These are phyloP conservation scores for Synergus itoensis DNA, from an alignment of 2,888 invertebrate species.

Conservation along the genomic window DNA sequence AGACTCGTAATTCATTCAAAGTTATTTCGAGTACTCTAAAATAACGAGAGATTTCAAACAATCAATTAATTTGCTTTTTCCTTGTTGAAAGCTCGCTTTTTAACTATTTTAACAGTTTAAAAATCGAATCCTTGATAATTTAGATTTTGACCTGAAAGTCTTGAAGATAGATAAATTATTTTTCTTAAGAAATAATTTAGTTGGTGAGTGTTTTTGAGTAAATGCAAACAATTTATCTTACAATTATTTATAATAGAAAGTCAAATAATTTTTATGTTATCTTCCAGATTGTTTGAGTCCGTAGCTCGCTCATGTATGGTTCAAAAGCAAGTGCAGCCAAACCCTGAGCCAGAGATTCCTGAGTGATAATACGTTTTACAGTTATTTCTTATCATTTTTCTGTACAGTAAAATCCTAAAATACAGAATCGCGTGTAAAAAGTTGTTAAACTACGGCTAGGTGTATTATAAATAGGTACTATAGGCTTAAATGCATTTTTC, in stretches of 20 bases:
- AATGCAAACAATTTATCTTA: too few species aligned
- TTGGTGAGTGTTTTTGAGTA: too few species aligned
- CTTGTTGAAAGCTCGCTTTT: too few species aligned
- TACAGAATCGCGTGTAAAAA: constrained; percentile 75
- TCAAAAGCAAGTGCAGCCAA: constrained; percentile 86
- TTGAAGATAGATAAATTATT: neutral
- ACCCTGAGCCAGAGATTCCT: constrained; percentile 83
- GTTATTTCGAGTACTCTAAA: too few species aligned
- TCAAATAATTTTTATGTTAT: constrained; percentile 49
- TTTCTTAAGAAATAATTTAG: too few species aligned
- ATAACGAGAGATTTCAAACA: too few species aligned
- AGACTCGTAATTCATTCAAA: too few species aligned
- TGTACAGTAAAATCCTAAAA: constrained; percentile 73
- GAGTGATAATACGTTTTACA: constrained; percentile 81
- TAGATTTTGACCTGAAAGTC: too few species aligned
- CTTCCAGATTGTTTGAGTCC: constrained; percentile 93
- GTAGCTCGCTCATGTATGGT: constrained; percentile 97
- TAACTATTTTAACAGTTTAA: neutral
- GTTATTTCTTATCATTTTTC: constrained; percentile 60
- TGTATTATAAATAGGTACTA: constrained; percentile 75
- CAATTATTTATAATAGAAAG: neutral
- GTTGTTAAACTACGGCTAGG: constrained; percentile 74
- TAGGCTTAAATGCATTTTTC: constrained; percentile 59
- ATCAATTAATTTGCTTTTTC: too few species aligned
- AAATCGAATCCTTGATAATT: too few species aligned